These are phyloP conservation scores for Cnemophilus loriae DNA, from an alignment of 2,113 vertebrate genomes.

Conservation along the genomic window DNA sequence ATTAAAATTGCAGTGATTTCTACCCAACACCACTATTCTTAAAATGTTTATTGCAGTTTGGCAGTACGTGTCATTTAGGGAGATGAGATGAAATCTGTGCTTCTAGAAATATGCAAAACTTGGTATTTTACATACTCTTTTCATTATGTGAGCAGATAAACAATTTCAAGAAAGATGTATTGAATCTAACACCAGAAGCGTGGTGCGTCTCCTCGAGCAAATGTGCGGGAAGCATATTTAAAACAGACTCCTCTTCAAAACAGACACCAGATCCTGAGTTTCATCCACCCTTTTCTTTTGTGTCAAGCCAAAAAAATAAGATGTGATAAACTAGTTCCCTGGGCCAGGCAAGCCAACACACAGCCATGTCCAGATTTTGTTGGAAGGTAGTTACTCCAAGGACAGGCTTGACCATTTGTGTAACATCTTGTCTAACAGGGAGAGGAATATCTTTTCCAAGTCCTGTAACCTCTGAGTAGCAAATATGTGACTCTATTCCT, in stretches of 20 bases:
- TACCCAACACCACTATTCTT: background rate
- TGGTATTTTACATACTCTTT: background rate
- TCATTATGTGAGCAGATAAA: background rate
- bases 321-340: background rate
- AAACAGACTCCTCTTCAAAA: background rate
- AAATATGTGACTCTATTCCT: background rate
- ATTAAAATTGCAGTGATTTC: background rate
- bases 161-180: background rate
- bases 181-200: background rate
- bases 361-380: background rate
- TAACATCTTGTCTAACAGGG: background rate
- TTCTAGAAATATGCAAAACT: background rate
- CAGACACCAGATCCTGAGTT: background rate
- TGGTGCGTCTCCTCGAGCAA: background rate
- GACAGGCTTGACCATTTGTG: background rate
- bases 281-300: background rate
- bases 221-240: background rate
- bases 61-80: background rate
- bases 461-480: background rate
- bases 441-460: background rate
- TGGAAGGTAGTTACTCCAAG: background rate
- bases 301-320: background rate
- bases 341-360: background rate
- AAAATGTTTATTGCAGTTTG: background rate
- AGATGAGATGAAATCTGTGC: background rate